Percentiles rank a stretch among this genome's conserved stretches.
Evolutionary conservation across 2,888 invertebrate genomes (phyloP).

Genomic region (Aethes cnicana): DNA sequence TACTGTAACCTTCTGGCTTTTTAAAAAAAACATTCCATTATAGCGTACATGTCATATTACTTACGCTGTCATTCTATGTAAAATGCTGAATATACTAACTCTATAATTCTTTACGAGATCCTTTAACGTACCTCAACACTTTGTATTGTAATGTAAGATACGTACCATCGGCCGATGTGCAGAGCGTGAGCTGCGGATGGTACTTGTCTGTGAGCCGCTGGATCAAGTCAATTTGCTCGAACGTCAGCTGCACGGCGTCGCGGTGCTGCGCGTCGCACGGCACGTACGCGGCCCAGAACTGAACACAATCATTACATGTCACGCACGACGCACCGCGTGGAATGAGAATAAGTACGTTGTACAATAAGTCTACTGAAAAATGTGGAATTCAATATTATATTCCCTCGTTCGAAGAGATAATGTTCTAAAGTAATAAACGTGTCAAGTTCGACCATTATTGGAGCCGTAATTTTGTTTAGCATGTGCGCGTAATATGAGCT

Average conservation of each 20-base stretch:
- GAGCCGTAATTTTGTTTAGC: too few relatives aligned
- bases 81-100: too few relatives aligned
- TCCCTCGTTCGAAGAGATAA: conserved; percentile 3
- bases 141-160: too few relatives aligned
- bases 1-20: too few relatives aligned
- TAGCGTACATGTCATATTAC: too few relatives aligned
- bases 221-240: conserved; percentile 94
- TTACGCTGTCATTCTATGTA: too few relatives aligned
- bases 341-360: conserved; percentile 20
- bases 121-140: too few relatives aligned
- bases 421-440: background rate
- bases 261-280: conserved; percentile 91
- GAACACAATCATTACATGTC: conserved; percentile 66
- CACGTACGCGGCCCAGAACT: conserved; percentile 95
- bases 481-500: too few relatives aligned
- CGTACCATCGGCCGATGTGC: conserved; percentile 91
- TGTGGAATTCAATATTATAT: background rate
- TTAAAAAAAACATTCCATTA: too few relatives aligned
- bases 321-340: conserved; percentile 50
- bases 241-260: conserved; percentile 91
- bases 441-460: too few relatives aligned
- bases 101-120: too few relatives aligned
- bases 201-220: conserved; percentile 90
- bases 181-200: conserved; percentile 88
- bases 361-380: conserved; percentile 3